Percentiles rank a stretch among this genome's conserved stretches.
These are phyloP conservation scores for Isichthys henryi DNA, from an alignment of 2,113 vertebrate genomes.

Conservation along the genomic window DNA sequence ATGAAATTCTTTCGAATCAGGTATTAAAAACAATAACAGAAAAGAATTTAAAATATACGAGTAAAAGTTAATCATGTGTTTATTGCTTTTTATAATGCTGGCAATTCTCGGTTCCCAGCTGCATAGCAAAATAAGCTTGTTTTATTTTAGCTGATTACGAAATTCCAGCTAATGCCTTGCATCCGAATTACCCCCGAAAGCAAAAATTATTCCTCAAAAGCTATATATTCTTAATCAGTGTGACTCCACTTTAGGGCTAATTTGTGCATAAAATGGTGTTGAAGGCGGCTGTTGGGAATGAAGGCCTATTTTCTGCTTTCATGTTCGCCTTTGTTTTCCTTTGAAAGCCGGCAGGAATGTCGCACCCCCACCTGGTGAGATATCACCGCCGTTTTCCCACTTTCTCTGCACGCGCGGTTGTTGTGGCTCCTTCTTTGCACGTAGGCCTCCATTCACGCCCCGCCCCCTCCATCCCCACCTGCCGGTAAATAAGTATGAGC, in stretches of 20 bases:
- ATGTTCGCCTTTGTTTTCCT: conserved; percentile 11
- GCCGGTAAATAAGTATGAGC: neutral
- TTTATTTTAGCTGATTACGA: neutral
- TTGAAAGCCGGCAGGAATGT: conserved; percentile 27
- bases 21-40: neutral
- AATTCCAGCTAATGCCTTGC: neutral
- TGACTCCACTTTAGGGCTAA: neutral
- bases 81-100: neutral
- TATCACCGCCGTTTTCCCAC: conserved; percentile 41
- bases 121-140: neutral
- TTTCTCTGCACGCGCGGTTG: conserved; percentile 30
- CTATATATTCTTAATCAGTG: conserved; percentile 24
- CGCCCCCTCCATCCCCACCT: neutral
- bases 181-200: conserved; percentile 18
- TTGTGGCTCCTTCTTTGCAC: conserved; percentile 39
- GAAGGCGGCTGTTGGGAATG: neutral
- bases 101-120: neutral
- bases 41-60: neutral
- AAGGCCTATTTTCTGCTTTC: neutral
- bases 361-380: conserved; percentile 29
- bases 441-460: conserved; percentile 25
- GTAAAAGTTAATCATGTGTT: neutral
- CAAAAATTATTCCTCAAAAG: conserved; percentile 2
- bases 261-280: conserved; percentile 8
- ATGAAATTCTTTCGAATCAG: neutral